Evolutionary conservation across 2,113 vertebrate genomes (phyloP).

Genomic region (Guaruba guarouba): DNA sequence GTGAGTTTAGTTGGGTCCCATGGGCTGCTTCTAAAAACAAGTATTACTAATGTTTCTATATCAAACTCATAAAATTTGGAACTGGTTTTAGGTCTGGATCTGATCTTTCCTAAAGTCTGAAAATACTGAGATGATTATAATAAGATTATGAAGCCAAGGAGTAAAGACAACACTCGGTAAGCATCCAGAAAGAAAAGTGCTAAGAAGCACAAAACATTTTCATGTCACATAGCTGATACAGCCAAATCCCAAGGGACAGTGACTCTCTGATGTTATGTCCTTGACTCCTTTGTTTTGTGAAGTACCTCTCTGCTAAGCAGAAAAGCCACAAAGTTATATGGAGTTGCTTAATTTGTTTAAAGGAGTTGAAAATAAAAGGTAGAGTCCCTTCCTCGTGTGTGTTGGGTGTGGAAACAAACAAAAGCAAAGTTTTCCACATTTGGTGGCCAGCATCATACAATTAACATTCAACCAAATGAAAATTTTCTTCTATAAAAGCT

Average conservation of each 20-base stretch:
- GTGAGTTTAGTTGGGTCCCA: neutral
- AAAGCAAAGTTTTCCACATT: neutral
- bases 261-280: neutral
- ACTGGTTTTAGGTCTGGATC: neutral
- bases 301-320: neutral
- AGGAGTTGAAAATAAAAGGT: neutral
- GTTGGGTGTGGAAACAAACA: neutral
- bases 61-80: neutral
- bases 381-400: neutral
- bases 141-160: neutral
- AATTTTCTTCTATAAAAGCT: neutral
- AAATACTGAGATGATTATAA: neutral
- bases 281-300: neutral
- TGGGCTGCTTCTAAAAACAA: neutral
- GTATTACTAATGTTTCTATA: neutral
- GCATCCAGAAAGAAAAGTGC: neutral
- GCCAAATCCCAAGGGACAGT: neutral
- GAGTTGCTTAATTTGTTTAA: neutral
- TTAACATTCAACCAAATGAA: neutral
- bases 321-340: neutral
- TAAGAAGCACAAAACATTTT: neutral
- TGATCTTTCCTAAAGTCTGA: neutral
- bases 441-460: neutral
- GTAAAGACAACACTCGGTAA: neutral
- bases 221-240: fast-evolving